phyloP scores from a whole-genome alignment of 2,797 vertebrate genomes.

The Echiichthys vipera region DNA sequence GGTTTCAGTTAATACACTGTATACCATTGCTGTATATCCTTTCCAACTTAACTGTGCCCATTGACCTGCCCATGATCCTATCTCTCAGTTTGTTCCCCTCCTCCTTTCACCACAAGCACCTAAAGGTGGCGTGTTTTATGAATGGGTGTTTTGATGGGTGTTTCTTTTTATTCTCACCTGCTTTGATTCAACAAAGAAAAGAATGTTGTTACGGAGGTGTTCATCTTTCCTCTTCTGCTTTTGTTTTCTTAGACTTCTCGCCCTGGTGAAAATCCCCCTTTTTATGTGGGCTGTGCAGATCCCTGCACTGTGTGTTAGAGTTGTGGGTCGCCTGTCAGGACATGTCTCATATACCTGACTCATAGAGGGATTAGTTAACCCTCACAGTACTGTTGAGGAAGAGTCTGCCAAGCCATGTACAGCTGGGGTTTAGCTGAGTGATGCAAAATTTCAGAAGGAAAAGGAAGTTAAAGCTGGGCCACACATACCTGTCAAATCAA shows the following conservation, averaged over 20 bases:
- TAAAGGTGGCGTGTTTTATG: conserved; percentile 60
- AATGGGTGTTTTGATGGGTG: conserved; percentile 77
- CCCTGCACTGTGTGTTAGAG: conserved; percentile 61
- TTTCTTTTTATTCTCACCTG: conserved; percentile 73
- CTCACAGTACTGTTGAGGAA: conserved; percentile 60
- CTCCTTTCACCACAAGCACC: conserved; percentile 50
- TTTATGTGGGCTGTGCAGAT: conserved; percentile 67
- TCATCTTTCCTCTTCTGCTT: conserved; percentile 71
- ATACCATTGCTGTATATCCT: conserved; percentile 30
- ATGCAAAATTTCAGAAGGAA: conserved; percentile 12
- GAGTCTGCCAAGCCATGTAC: conserved; percentile 51
- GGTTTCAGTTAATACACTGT: conserved; percentile 44
- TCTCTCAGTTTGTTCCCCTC: conserved; percentile 20
- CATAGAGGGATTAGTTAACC: conserved; percentile 81
- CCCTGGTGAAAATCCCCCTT: conserved; percentile 75
- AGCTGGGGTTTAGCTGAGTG: conserved; percentile 48
- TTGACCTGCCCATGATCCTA: conserved; percentile 28
- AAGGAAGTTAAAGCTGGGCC: conserved; percentile 28
- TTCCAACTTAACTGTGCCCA: conserved; percentile 31
- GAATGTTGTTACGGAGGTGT: conserved; percentile 76
- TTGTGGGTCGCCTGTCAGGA: conserved; percentile 81
- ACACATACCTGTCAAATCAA: conserved; percentile 25
- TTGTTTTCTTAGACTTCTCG: conserved; percentile 82
- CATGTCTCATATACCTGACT: conserved; percentile 82
- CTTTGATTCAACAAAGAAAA: conserved; percentile 83